Conservation (phyloP, 2,113 vertebrate species). For the Nothoprocta pentlandii region DNA sequence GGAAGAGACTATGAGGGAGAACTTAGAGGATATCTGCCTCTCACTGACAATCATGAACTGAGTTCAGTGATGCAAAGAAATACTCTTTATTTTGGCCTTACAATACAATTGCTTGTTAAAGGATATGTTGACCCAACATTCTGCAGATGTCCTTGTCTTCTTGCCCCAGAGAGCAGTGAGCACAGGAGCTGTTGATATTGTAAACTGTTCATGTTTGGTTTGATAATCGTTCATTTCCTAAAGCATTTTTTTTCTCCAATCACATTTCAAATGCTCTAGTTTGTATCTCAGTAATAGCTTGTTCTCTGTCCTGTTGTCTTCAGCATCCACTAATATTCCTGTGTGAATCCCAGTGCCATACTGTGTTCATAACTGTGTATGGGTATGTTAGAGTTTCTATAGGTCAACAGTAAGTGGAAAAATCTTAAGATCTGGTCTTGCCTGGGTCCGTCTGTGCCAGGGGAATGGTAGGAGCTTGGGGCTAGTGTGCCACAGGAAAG, state of each 20-base stretch:
- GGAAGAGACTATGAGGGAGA: background rate
- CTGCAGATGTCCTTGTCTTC: background rate
- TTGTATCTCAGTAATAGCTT: slow-evolving; percentile 34
- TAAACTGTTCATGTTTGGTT: background rate
- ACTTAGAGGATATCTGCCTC: background rate
- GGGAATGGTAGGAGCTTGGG: background rate
- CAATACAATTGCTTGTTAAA: background rate
- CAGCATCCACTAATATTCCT: slow-evolving; percentile 25
- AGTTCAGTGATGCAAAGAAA: background rate
- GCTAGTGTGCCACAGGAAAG: background rate
- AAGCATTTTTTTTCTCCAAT: slow-evolving; percentile 19
- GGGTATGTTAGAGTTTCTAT: background rate
- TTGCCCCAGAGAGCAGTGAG: background rate
- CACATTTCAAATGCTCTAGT: background rate
- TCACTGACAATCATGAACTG: background rate
- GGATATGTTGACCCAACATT: background rate
- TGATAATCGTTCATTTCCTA: background rate
- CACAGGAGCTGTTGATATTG: background rate
- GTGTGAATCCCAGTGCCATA: slow-evolving; percentile 20
- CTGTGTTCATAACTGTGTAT: background rate
- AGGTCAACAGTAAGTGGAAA: background rate
- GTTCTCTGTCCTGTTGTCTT: slow-evolving; percentile 27
- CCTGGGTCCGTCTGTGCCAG: background rate
- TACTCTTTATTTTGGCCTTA: background rate
- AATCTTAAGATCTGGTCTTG: background rate